Percentiles rank a stretch among this genome's conserved stretches.
Evolutionary conservation across 2,113 vertebrate species (phyloP).

Genomic region (Fregetta grallaria): DNA sequence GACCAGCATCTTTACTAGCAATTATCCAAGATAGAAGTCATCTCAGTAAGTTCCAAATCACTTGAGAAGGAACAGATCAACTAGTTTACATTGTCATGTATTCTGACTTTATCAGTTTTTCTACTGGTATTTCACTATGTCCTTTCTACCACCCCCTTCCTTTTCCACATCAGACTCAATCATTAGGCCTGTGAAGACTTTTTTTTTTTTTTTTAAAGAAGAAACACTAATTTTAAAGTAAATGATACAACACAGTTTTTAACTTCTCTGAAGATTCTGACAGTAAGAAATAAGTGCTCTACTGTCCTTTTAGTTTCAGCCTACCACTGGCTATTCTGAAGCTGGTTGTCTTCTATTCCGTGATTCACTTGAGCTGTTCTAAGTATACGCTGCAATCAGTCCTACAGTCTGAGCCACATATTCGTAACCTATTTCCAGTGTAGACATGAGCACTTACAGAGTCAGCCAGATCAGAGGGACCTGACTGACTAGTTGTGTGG

Average conservation of each 20-base stretch:
- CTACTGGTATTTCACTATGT: not conserved
- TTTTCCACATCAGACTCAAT: not conserved
- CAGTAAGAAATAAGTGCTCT: not conserved
- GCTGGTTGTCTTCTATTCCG: not conserved
- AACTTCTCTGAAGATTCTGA: not conserved
- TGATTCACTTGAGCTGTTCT: not conserved
- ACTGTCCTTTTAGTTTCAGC: not conserved
- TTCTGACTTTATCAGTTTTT: not conserved
- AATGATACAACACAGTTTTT: not conserved
- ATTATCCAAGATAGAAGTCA: not conserved
- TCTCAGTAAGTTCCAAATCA: not conserved
- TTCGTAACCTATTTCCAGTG: not conserved
- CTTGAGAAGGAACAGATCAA: not conserved
- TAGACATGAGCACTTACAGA: not conserved
- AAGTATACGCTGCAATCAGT: not conserved
- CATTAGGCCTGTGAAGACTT: not conserved
- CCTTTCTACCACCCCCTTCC: not conserved
- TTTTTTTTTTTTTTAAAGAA: not conserved
- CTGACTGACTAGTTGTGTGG: not conserved
- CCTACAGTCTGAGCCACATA: not conserved
- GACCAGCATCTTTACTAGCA: not conserved
- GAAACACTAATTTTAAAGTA: not conserved
- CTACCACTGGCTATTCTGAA: not conserved
- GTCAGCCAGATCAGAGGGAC: not conserved
- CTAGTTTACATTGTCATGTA: not conserved